phyloP scores from a whole-genome alignment of 2,113 vertebrate species.

The Corydoras sp. region DNA sequence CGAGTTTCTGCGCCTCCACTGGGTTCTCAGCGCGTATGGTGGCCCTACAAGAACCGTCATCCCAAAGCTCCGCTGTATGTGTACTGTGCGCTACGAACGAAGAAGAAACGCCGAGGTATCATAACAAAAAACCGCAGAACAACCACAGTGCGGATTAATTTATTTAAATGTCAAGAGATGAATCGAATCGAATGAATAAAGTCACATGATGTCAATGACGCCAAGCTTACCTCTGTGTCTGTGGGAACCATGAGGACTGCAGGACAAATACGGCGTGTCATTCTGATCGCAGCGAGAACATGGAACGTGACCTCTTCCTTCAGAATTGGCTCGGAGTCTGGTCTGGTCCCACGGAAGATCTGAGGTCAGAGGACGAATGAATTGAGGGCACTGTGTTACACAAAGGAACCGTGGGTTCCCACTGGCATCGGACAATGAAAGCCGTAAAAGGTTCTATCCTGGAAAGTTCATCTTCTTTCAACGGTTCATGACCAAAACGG shows the following conservation, averaged over 20 bases:
- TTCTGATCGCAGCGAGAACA: constrained; percentile 55
- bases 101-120: background rate
- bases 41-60: constrained; percentile 63
- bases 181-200: too few relatives aligned
- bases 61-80: constrained; percentile 47
- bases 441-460: too few relatives aligned
- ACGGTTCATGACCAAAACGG: too few relatives aligned
- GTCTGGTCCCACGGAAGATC: constrained; percentile 52
- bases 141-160: background rate
- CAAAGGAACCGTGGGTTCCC: too few relatives aligned
- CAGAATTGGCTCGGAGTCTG: constrained; percentile 30
- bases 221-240: constrained; percentile 49
- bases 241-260: constrained; percentile 40
- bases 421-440: too few relatives aligned
- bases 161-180: too few relatives aligned
- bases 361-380: constrained; percentile 34
- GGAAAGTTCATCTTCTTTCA: too few relatives aligned
- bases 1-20: constrained; percentile 77
- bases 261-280: constrained; percentile 35
- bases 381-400: too few relatives aligned
- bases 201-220: too few relatives aligned
- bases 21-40: constrained; percentile 72
- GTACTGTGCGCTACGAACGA: constrained; percentile 42
- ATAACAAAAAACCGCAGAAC: background rate
- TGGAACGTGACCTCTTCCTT: constrained; percentile 37